A percentile compares a stretch with the other conserved stretches of the same genome.
phyloP scores from a whole-genome alignment of 1,140 invertebrate genomes.

The Diorhabda carinulata region DNA sequence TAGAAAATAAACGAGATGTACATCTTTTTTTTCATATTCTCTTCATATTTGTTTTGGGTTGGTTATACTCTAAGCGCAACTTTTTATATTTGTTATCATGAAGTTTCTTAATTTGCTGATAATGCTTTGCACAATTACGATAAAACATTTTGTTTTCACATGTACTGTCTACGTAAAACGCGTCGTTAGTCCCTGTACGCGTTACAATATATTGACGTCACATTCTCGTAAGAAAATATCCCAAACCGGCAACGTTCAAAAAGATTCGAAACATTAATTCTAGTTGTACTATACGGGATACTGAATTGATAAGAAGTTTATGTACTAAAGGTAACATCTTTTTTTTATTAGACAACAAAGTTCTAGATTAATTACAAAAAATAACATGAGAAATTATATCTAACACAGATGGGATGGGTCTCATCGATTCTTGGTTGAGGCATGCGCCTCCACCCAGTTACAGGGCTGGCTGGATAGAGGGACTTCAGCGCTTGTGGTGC shows the following conservation, averaged over 20 bases:
- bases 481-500: slow-evolving; percentile 27
- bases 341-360: not conserved
- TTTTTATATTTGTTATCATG: too few relatives aligned
- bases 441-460: slow-evolving; percentile 30
- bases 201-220: not conserved
- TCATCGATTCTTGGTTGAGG: slow-evolving; percentile 33
- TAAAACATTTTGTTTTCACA: too few relatives aligned
- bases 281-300: not conserved
- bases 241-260: not conserved
- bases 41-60: too few relatives aligned
- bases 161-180: not conserved
- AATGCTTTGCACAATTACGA: too few relatives aligned
- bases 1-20: too few relatives aligned
- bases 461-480: slow-evolving; percentile 28
- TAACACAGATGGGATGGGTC: slow-evolving; percentile 37
- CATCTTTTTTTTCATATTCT: too few relatives aligned
- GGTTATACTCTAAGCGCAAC: too few relatives aligned
- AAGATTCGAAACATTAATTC: not conserved
- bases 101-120: too few relatives aligned
- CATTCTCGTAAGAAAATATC: not conserved
- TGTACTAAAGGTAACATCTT: too few relatives aligned
- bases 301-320: too few relatives aligned
- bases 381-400: slow-evolving; percentile 31
- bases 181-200: not conserved
- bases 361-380: slow-evolving; percentile 13